Evolutionary conservation across 2,888 invertebrate genomes (phyloP).

Genomic region (Eilema caniola): DNA sequence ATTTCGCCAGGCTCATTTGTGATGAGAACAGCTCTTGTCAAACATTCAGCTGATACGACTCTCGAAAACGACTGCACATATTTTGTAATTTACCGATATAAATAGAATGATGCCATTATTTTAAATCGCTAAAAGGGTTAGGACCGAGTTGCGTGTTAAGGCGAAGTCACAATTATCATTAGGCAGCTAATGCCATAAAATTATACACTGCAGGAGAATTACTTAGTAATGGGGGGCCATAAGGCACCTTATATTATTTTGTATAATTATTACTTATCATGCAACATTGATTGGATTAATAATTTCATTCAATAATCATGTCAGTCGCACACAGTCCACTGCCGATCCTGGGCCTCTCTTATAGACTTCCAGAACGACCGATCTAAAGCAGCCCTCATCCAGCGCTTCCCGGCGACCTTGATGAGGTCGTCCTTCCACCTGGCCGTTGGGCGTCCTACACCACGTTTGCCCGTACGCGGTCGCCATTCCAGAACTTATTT

Average conservation of each 20-base stretch:
- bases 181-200: constrained; percentile 25
- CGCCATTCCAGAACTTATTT: too few relatives aligned
- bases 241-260: constrained; percentile 21
- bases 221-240: constrained; percentile 16
- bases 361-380: too few relatives aligned
- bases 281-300: constrained; percentile 20
- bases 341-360: too few relatives aligned
- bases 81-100: constrained; percentile 15
- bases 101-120: constrained; percentile 13
- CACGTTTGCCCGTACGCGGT: too few relatives aligned
- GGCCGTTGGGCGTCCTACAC: too few relatives aligned
- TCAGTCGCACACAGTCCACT: too few relatives aligned
- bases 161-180: constrained; percentile 26
- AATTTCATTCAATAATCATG: not conserved
- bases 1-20: too few relatives aligned
- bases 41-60: not conserved
- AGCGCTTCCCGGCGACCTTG: too few relatives aligned
- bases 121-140: constrained; percentile 22
- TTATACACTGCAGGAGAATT: constrained; percentile 24
- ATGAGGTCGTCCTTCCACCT: too few relatives aligned
- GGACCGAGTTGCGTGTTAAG: constrained; percentile 19
- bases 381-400: too few relatives aligned
- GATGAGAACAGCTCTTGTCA: not conserved
- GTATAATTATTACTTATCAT: constrained; percentile 24
- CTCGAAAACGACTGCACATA: constrained; percentile 7